Conservation (phyloP, 2,113 vertebrate species). For the Orycteropus afer region DNA sequence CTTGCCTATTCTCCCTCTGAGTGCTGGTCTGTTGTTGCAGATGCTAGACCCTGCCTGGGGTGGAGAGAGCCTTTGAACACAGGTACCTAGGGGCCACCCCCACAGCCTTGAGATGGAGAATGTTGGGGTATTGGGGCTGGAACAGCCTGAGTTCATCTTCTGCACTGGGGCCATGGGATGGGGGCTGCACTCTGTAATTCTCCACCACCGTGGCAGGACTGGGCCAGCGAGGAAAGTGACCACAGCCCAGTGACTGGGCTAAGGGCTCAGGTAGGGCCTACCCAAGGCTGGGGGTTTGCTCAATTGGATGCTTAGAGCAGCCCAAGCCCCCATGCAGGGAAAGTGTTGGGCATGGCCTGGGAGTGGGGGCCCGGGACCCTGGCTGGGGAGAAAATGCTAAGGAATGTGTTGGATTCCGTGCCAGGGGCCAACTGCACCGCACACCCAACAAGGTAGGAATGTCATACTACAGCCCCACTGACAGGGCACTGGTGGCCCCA, state of each 20-base stretch:
- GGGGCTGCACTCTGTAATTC: background rate
- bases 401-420: background rate
- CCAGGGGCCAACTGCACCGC: background rate
- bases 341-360: background rate
- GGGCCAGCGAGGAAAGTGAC: background rate
- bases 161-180: background rate
- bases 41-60: no score
- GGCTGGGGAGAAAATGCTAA: background rate
- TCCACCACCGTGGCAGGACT: background rate
- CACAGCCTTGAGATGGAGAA: background rate
- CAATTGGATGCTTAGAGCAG: background rate
- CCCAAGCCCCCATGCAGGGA: background rate
- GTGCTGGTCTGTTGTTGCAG: background rate
- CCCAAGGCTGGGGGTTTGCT: background rate
- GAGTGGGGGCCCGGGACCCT: no score
- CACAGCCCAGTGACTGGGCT: background rate
- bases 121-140: background rate
- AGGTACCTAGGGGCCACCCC: background rate
- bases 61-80: background rate
- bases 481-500: background rate
- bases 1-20: background rate
- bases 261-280: background rate
- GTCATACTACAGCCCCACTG: accelerated
- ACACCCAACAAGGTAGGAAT: background rate
- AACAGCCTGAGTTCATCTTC: background rate